Conservation (phyloP, 2,888 invertebrate genomes). For the Fabriciana adippe region DNA sequence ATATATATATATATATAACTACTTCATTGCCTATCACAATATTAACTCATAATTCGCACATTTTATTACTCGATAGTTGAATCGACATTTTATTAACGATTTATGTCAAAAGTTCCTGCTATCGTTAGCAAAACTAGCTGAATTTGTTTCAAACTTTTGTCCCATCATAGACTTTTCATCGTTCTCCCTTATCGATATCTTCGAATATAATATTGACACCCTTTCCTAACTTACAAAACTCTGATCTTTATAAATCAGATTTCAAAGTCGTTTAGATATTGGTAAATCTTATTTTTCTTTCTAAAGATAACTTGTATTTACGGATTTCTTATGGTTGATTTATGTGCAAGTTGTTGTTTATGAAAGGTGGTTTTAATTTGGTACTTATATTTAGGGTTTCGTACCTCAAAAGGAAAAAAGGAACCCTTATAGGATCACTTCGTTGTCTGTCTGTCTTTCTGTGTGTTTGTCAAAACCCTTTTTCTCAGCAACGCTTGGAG, state of each 20-base stretch:
- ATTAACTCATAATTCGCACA: conserved; percentile 2
- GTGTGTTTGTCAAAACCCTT: too few species aligned
- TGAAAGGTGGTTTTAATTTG: too few species aligned
- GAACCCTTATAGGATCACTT: too few species aligned
- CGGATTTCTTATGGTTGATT: too few species aligned
- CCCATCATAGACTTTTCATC: conserved; percentile 33
- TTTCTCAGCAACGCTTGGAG: too few species aligned
- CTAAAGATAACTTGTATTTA: background rate
- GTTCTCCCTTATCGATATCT: conserved; percentile 33
- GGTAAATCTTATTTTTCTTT: conserved; percentile 3
- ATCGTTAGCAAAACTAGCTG: conserved; percentile 34
- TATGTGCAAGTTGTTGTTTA: too few species aligned
- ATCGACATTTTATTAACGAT: conserved; percentile 22
- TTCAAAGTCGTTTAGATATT: conserved; percentile 19
- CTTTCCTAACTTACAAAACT: conserved; percentile 26
- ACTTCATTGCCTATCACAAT: too few species aligned
- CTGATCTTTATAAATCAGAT: conserved; percentile 19
- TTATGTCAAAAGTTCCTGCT: conserved; percentile 35
- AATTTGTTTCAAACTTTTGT: conserved; percentile 35
- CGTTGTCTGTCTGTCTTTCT: too few species aligned
- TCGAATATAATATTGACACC: conserved; percentile 32
- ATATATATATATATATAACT: too few species aligned
- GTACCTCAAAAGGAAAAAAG: too few species aligned
- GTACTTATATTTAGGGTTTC: too few species aligned
- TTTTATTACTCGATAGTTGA: conserved; percentile 3